Percentiles rank a stretch among this genome's conserved stretches.
phyloP scores from a whole-genome alignment of 2,797 vertebrate species.

The Stomatorhinus walkeri region DNA sequence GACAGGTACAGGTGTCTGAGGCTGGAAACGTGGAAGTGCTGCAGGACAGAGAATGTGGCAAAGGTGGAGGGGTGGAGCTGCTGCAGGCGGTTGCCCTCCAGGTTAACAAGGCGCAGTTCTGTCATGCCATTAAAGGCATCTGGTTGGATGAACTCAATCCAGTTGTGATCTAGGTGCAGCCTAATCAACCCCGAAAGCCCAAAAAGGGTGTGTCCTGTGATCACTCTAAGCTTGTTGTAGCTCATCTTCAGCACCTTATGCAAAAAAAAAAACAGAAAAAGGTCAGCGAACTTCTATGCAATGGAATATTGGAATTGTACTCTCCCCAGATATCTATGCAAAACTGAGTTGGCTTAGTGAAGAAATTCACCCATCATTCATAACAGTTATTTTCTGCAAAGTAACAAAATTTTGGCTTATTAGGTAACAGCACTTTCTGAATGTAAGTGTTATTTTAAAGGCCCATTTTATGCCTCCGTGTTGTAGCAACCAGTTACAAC shows the following conservation, averaged over 20 bases:
- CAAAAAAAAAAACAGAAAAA: not conserved
- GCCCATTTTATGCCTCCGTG: not conserved
- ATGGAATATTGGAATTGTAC: not conserved
- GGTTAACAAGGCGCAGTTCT: slow-evolving; percentile 73
- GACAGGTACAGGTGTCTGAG: slow-evolving; percentile 79
- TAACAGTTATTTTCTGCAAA: not conserved
- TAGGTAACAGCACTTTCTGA: not conserved
- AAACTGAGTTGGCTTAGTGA: not conserved
- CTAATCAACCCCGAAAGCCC: slow-evolving; percentile 72
- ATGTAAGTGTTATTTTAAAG: not conserved
- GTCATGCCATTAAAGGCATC: slow-evolving; percentile 78
- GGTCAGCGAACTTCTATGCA: not conserved
- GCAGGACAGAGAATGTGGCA: slow-evolving; percentile 69
- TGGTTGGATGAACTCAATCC: slow-evolving; percentile 78
- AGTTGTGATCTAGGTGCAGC: slow-evolving; percentile 85
- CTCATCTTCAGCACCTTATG: slow-evolving; percentile 86
- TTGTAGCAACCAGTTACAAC: not conserved
- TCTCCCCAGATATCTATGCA: not conserved
- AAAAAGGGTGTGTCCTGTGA: slow-evolving; percentile 61
- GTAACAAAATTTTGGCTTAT: not conserved
- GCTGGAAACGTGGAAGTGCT: slow-evolving; percentile 72
- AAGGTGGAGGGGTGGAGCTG: slow-evolving; percentile 80
- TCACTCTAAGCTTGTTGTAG: slow-evolving; percentile 79
- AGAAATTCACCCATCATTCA: not conserved
- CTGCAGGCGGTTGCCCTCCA: slow-evolving; percentile 81